These are phyloP conservation scores for Pemphredon lugubris DNA, from an alignment of 2,888 invertebrate species.

Conservation along the genomic window DNA sequence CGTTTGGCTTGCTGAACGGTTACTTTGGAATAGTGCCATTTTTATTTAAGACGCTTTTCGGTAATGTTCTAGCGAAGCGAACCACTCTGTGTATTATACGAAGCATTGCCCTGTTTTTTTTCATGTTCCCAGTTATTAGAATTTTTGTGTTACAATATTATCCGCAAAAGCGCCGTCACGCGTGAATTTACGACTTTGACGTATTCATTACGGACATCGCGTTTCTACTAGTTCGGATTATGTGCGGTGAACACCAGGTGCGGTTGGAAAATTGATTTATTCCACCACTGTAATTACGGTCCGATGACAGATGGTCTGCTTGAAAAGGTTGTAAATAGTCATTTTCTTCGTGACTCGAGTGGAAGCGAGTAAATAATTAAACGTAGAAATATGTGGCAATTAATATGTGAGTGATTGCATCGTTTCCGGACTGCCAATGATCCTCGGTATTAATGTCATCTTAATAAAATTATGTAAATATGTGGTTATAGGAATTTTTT, in stretches of 20 bases:
- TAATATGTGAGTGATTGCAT: neutral
- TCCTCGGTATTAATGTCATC: too few relatives aligned
- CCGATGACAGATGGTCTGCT: neutral
- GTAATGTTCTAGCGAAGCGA: too few relatives aligned
- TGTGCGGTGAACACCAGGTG: neutral
- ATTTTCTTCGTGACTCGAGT: neutral
- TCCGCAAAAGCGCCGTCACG: too few relatives aligned
- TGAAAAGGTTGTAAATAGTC: neutral
- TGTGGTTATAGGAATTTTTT: too few relatives aligned
- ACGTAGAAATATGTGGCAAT: neutral
- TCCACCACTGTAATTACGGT: slow-evolving; percentile 2
- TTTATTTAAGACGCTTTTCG: too few relatives aligned
- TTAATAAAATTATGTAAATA: too few relatives aligned
- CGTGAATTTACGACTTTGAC: neutral
- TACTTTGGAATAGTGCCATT: too few relatives aligned
- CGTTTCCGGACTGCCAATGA: too few relatives aligned
- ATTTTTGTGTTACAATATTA: neutral
- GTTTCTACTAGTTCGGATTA: neutral
- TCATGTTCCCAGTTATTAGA: neutral
- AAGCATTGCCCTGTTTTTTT: too few relatives aligned
- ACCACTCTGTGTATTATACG: too few relatives aligned
- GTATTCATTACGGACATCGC: slow-evolving; percentile 3
- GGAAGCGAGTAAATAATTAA: neutral
- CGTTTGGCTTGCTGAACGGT: too few relatives aligned
- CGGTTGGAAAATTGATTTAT: slow-evolving; percentile 3